Percentiles rank a stretch among this genome's conserved stretches.
Conservation (phyloP, 2,113 vertebrate species). For the Oncorhynchus clarkii region DNA sequence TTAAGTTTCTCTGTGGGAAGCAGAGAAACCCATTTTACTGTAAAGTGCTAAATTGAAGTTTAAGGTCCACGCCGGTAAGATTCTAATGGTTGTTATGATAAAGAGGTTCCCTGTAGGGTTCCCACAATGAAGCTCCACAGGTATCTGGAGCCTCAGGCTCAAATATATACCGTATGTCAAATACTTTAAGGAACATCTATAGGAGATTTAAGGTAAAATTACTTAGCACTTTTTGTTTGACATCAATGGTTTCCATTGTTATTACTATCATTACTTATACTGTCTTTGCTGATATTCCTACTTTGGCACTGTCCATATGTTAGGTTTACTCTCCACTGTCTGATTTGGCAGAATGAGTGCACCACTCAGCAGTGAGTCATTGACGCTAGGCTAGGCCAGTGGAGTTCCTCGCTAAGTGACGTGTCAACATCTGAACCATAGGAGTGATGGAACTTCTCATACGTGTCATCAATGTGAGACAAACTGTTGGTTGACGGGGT, state of each 20-base stretch:
- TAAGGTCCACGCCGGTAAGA: too few species aligned
- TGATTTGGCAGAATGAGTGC: not conserved
- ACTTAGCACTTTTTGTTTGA: not conserved
- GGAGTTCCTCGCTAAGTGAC: slow-evolving; percentile 8
- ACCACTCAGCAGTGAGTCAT: slow-evolving; percentile 18
- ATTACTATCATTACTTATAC: not conserved
- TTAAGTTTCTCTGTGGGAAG: too few species aligned
- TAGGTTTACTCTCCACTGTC: not conserved
- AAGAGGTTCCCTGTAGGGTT: too few species aligned
- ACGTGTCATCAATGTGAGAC: not conserved
- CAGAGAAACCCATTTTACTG: not conserved
- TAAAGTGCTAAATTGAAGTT: not conserved
- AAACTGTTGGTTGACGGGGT: not conserved
- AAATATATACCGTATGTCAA: too few species aligned
- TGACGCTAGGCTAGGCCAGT: slow-evolving; percentile 16
- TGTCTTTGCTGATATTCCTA: not conserved
- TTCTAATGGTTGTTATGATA: too few species aligned
- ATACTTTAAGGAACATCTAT: too few species aligned
- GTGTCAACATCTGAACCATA: slow-evolving; percentile 4
- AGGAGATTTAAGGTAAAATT: not conserved
- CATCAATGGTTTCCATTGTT: not conserved
- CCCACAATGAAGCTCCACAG: too few species aligned
- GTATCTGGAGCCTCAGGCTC: too few species aligned
- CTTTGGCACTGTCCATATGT: not conserved
- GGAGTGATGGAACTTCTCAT: not conserved